These are phyloP conservation scores for Onchidella celtica DNA, from an alignment of 2,888 invertebrate genomes.

Conservation along the genomic window DNA sequence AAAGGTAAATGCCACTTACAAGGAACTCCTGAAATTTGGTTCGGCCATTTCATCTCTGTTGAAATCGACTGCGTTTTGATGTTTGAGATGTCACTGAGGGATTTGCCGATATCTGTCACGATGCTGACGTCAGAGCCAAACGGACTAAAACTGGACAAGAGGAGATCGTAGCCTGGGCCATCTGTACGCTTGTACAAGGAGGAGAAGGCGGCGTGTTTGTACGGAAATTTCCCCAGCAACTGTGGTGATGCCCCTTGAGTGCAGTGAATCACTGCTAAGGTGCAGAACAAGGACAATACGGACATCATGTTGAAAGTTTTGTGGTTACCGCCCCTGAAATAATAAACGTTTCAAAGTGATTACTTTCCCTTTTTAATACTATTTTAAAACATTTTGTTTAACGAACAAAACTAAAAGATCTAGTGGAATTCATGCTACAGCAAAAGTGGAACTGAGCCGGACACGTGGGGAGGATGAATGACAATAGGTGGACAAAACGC, in stretches of 20 bases:
- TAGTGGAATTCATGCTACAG: too few relatives aligned
- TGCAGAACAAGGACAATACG: too few relatives aligned
- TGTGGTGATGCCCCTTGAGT: not conserved
- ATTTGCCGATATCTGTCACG: slow-evolving; percentile 42
- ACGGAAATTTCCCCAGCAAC: slow-evolving; percentile 50
- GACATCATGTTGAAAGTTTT: too few relatives aligned
- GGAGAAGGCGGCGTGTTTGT: slow-evolving; percentile 53
- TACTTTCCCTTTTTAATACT: too few relatives aligned
- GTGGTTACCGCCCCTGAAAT: too few relatives aligned
- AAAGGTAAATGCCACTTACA: too few relatives aligned
- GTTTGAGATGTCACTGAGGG: slow-evolving; percentile 22
- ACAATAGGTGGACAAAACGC: too few relatives aligned
- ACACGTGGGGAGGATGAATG: too few relatives aligned
- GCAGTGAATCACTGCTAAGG: not conserved
- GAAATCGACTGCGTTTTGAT: not conserved
- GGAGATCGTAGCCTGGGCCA: slow-evolving; percentile 16
- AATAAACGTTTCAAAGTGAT: too few relatives aligned
- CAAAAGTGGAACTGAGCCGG: too few relatives aligned
- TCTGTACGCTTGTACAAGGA: slow-evolving; percentile 33
- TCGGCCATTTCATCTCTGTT: slow-evolving; percentile 50
- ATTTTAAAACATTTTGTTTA: too few relatives aligned
- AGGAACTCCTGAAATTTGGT: slow-evolving; percentile 28
- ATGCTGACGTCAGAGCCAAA: slow-evolving; percentile 43
- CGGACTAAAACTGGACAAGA: slow-evolving; percentile 48
- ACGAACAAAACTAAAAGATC: too few relatives aligned